Percentiles rank a stretch among this genome's conserved stretches.
Evolutionary conservation across 2,888 invertebrate species (phyloP).

Genomic region (Beris morrisii): DNA sequence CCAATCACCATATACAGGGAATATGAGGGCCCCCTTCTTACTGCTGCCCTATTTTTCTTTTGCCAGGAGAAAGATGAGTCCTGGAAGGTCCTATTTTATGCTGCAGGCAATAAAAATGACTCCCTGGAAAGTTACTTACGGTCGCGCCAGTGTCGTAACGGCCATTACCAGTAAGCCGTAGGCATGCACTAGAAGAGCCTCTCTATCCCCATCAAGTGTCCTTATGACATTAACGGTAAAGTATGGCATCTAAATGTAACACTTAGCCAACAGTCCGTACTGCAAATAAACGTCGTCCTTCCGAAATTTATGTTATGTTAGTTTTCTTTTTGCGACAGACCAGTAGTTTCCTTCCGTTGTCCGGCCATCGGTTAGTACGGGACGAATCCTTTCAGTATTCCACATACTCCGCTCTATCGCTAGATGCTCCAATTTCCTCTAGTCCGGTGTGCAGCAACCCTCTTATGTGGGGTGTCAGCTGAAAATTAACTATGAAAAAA

Average conservation of each 20-base stretch:
- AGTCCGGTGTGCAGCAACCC: background rate
- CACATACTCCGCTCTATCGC: constrained; percentile 8
- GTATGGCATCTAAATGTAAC: constrained; percentile 31
- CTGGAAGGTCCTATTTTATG: background rate
- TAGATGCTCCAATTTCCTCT: background rate
- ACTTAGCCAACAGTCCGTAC: constrained; percentile 27
- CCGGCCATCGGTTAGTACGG: background rate
- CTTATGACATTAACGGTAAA: constrained; percentile 28
- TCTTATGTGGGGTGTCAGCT: background rate
- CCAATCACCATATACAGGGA: no score
- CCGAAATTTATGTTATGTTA: constrained; percentile 27
- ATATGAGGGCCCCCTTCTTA: no score
- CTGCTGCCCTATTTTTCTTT: no score
- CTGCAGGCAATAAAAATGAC: constrained; percentile 18
- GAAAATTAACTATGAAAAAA: background rate
- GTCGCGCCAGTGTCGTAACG: constrained; percentile 31
- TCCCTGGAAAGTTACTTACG: constrained; percentile 29
- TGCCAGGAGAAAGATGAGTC: no score
- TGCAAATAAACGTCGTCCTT: constrained; percentile 29
- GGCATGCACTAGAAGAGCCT: constrained; percentile 25
- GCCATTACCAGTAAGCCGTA: constrained; percentile 29
- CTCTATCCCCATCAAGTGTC: constrained; percentile 19
- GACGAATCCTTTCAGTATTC: constrained; percentile 12
- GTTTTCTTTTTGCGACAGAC: constrained; percentile 12
- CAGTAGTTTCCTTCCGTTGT: constrained; percentile 24